A percentile compares a stretch with the other conserved stretches of the same genome.
These are phyloP conservation scores for Stigmatopora nigra DNA, from an alignment of 2,113 vertebrate genomes.

Conservation along the genomic window DNA sequence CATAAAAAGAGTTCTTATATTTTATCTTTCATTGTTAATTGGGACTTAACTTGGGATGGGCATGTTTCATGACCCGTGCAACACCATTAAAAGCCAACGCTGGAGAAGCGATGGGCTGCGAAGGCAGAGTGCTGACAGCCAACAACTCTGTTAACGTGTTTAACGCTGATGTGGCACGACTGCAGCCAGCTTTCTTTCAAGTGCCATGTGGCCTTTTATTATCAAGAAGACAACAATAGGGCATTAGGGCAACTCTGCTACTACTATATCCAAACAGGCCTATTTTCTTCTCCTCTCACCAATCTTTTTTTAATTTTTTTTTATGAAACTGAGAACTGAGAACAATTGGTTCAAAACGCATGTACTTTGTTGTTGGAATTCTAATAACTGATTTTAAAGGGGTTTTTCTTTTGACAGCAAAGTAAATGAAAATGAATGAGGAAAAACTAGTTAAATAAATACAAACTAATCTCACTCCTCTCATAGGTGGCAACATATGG, in stretches of 20 bases:
- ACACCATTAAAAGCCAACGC: slow-evolving; percentile 27
- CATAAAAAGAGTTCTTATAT: not conserved
- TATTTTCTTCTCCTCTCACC: too few species aligned
- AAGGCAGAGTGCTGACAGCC: slow-evolving; percentile 15
- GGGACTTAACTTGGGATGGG: slow-evolving; percentile 38
- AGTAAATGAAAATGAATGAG: not conserved
- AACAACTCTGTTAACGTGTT: slow-evolving; percentile 5
- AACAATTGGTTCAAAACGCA: not conserved
- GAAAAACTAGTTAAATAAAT: not conserved
- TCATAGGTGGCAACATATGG: not conserved
- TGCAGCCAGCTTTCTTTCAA: not conserved
- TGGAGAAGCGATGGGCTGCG: slow-evolving; percentile 13
- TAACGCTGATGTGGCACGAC: not conserved
- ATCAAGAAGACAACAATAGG: not conserved
- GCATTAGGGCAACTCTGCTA: not conserved
- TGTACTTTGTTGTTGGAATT: not conserved
- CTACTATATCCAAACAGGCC: not conserved
- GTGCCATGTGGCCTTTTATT: not conserved
- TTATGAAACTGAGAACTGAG: too few species aligned
- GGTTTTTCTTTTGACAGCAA: not conserved
- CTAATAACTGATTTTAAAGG: not conserved
- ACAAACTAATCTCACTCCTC: not conserved
- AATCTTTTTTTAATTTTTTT: too few species aligned
- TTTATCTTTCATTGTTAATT: slow-evolving; percentile 51
- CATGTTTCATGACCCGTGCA: slow-evolving; percentile 51